Percentiles rank a stretch among this genome's conserved stretches.
These are phyloP conservation scores for Agriopis leucophaearia DNA, from an alignment of 2,888 invertebrate species.

Conservation along the genomic window DNA sequence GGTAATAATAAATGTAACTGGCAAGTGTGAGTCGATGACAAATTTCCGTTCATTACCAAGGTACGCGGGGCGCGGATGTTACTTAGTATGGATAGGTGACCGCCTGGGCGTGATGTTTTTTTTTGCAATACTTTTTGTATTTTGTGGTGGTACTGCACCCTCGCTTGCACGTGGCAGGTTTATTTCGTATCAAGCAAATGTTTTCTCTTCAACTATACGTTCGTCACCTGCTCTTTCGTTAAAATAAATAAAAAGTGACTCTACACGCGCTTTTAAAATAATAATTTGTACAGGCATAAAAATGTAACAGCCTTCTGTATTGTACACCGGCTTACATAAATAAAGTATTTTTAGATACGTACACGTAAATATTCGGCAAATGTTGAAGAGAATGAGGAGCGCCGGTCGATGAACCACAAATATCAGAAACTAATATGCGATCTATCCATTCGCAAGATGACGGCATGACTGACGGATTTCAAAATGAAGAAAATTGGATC, in stretches of 20 bases:
- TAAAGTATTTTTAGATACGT: slow-evolving; percentile 42
- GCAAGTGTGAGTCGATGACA: too few species aligned
- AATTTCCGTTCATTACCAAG: too few species aligned
- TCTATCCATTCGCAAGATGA: slow-evolving; percentile 38
- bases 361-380: slow-evolving; percentile 36
- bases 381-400: slow-evolving; percentile 30
- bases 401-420: slow-evolving; percentile 41
- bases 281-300: slow-evolving; percentile 40
- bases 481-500: slow-evolving; percentile 36
- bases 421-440: slow-evolving; percentile 39
- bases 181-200: slow-evolving; percentile 12
- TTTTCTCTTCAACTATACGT: slow-evolving; percentile 11
- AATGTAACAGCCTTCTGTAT: slow-evolving; percentile 36
- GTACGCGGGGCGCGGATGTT: too few species aligned
- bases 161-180: too few species aligned
- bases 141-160: too few species aligned
- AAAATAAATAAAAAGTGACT: slow-evolving; percentile 23
- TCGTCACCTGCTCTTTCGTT: slow-evolving; percentile 28
- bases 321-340: slow-evolving; percentile 42
- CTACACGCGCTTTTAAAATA: slow-evolving; percentile 35
- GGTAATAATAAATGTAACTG: too few species aligned
- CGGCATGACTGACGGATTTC: slow-evolving; percentile 46
- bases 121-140: too few species aligned
- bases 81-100: too few species aligned
- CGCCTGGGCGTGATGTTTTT: too few species aligned